Evolutionary conservation across 2,797 vertebrate species (phyloP).

Genomic region (Labeo calbasu): DNA sequence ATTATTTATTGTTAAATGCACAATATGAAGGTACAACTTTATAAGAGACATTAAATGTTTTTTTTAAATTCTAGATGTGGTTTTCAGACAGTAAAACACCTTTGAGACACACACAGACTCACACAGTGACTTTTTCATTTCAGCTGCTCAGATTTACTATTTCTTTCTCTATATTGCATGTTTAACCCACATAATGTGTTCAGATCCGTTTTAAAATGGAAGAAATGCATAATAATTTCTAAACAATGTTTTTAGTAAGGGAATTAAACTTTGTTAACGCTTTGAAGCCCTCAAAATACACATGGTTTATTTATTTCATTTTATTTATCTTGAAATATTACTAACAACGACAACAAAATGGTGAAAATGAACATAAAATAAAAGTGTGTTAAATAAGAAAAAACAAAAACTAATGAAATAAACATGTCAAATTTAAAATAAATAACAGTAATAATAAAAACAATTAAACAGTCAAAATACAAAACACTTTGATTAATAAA

Average conservation of each 20-base stretch:
- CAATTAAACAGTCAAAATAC: too few relatives aligned
- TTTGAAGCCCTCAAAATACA: background rate
- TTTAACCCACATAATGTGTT: background rate
- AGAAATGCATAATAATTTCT: background rate
- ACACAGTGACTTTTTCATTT: background rate
- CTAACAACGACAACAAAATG: too few relatives aligned
- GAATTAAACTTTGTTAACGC: background rate
- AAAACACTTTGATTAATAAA: too few relatives aligned
- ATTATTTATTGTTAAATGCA: conserved; percentile 23
- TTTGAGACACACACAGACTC: background rate
- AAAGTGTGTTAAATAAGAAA: too few relatives aligned
- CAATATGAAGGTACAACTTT: background rate
- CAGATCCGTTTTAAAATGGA: background rate
- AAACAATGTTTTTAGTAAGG: background rate
- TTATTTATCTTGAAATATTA: too few relatives aligned
- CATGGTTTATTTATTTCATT: background rate
- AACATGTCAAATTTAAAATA: too few relatives aligned
- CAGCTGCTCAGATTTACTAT: background rate
- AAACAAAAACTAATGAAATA: too few relatives aligned
- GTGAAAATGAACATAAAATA: too few relatives aligned
- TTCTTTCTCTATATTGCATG: background rate
- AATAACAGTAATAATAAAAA: too few relatives aligned
- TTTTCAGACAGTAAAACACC: background rate
- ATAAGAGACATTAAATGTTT: background rate
- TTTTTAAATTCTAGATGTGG: background rate